These are phyloP conservation scores for Drosophila sordidula DNA, from an alignment of 2,888 invertebrate species.

Conservation along the genomic window DNA sequence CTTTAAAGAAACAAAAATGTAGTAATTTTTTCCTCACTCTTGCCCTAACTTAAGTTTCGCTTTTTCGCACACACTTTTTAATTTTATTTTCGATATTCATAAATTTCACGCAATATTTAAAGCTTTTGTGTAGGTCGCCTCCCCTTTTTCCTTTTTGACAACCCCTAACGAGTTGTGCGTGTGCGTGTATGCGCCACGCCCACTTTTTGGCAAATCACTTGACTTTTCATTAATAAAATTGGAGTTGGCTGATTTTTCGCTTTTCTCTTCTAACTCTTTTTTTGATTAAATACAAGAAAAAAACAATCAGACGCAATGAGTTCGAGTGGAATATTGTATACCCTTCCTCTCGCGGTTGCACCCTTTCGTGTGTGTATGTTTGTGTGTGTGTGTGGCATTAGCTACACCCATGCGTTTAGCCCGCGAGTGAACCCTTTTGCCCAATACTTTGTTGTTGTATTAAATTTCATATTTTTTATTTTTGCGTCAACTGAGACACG, in stretches of 20 bases:
- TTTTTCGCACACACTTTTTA: neutral
- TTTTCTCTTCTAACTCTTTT: slow-evolving; percentile 12
- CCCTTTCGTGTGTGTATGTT: too few species aligned
- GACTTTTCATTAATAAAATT: slow-evolving; percentile 78
- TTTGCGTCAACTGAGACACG: slow-evolving; percentile 68
- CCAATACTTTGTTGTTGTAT: slow-evolving; percentile 22
- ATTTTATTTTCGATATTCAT: slow-evolving; percentile 46
- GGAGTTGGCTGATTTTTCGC: slow-evolving; percentile 51
- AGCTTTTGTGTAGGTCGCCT: slow-evolving; percentile 8
- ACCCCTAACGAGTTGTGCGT: slow-evolving; percentile 65
- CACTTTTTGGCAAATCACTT: slow-evolving; percentile 68
- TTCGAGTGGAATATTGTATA: slow-evolving; percentile 44
- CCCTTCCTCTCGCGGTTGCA: neutral
- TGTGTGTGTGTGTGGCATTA: slow-evolving; percentile 40
- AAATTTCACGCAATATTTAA: slow-evolving; percentile 49
- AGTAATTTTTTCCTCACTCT: neutral
- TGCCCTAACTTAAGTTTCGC: neutral
- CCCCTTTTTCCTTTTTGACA: slow-evolving; percentile 26
- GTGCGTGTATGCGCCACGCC: slow-evolving; percentile 60
- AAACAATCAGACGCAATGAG: slow-evolving; percentile 26
- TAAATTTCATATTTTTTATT: slow-evolving; percentile 45
- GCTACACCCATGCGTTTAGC: slow-evolving; percentile 49
- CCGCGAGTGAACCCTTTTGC: slow-evolving; percentile 47
- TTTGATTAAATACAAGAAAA: slow-evolving; percentile 38
- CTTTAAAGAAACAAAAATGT: too few species aligned